Evolutionary conservation across 2,797 vertebrate genomes (phyloP).

Genomic region (Myotis vivesi): DNA sequence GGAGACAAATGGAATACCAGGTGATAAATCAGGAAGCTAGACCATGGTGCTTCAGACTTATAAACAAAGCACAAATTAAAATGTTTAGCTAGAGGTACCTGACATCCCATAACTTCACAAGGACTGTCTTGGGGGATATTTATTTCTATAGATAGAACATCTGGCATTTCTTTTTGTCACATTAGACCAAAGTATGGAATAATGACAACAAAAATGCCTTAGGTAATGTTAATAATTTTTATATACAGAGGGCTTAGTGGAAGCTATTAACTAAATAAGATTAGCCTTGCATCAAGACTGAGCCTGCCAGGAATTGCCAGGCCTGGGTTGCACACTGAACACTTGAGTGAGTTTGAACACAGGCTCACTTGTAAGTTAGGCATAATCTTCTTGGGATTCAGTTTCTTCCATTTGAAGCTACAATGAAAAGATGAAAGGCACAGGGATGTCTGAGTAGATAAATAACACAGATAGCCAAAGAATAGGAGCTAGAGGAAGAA

Average conservation of each 20-base stretch:
- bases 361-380: background rate
- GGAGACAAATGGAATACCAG: background rate
- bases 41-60: background rate
- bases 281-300: background rate
- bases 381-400: background rate
- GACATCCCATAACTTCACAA: constrained; percentile 26
- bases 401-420: background rate
- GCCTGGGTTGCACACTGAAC: background rate
- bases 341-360: background rate
- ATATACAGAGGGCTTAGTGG: background rate
- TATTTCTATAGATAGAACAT: constrained; percentile 50
- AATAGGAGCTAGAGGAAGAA: background rate
- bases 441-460: background rate
- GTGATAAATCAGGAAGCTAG: background rate
- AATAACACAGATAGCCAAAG: background rate
- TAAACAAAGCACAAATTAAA: constrained; percentile 45
- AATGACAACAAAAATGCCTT: constrained; percentile 48
- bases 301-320: background rate
- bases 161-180: constrained; percentile 28
- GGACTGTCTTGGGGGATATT: constrained; percentile 27
- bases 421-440: constrained; percentile 25
- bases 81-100: constrained; percentile 40
- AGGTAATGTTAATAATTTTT: constrained; percentile 21
- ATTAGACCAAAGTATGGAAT: constrained; percentile 27
- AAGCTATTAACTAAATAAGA: background rate